Base-by-base conservation (phyloP, 1,140 invertebrate species). In the Tribolium madens region DNA sequence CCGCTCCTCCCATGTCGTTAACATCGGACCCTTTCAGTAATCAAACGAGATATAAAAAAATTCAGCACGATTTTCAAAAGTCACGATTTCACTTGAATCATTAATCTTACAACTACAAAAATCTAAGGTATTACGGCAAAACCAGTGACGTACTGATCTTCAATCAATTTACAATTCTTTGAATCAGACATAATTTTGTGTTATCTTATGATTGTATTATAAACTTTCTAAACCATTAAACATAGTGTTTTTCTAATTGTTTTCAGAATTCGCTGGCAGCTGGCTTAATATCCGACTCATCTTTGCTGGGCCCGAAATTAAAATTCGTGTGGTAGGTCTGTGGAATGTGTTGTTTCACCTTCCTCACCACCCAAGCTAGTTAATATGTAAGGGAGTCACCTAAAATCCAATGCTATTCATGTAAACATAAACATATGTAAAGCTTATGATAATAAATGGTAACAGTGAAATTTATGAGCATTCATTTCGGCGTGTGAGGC, bases 1-100 rank as follows among this genome's bases (percentile, higher is more conserved):
- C 31, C 81, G 36, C 69, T 36, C 76, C 76, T 68, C 81, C 81
- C 73, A 15, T 69, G 21, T 53, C 15, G 64, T 80, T 76, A 78
- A 21, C 57, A 33, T 31, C 18, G 18, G 18, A 60, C 17, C 53
- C 53, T 21, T 60, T 9, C 7, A 42, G 4, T 17, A 57, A 9
- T 10, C 52, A 9, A 26, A 18, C 7, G 2, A 18, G 1, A 42
- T 9, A 10, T 3, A 42, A 42, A 42, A 42, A 42, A 7, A 42
- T 10, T 42, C n/a, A 42, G n/a, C 36, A 42, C 36, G 36, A 42
- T 9, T 42, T 42, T 4, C n/a, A 42, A 26, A 26, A 26, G 21
- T 26, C 21, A 26, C 21, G 21, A 26, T 4, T 3, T 26, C 21
- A 26, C 21, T 2, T 2, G 21, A 26, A 5, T 26, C 21, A 26